Evolutionary conservation across 1,140 invertebrate genomes (phyloP), one percentile per base, ranked within the genome.

Genomic region (Cyphomyrmex costatus): DNA sequence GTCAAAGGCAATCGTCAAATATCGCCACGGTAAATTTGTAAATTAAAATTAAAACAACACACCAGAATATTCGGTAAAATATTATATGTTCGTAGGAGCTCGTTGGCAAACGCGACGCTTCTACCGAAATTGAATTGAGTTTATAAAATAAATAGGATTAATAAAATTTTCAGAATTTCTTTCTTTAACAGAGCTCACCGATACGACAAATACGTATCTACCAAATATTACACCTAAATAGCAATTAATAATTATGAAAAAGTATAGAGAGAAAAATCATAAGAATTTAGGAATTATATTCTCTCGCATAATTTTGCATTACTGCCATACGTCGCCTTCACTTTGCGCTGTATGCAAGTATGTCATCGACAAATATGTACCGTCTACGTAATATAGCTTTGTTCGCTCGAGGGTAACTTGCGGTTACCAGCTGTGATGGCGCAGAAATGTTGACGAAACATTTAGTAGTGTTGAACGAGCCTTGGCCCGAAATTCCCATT

Each of bases 281-380:
- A 10, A 6, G 24, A 53, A 65, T 49, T n/a, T n/a, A 49, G 30
- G 30, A 16, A 33, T 42, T 42, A 53, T 24, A 53, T 5, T 60
- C 10, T 21, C 63, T 42, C 21, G 10, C n/a, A 21, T 65, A 66
- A 79, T 49, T 66, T 30, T 33, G 3, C 27, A 14, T 27, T 51
- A 21, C 3, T 2, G 0, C 1, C 12, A 8, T 46, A 30, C 19
- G 33, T 56, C 16, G 33, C 33, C 19, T 82, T 70, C 58, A 8
- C 24, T 27, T 83, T 33, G 14, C 24, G 16, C 51, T 16, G 6
- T 14, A 33, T 14, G 58, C 77, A 42, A 73, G 42, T 78, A 56
- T 89, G 88, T 89, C 82, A 89, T 89, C 84, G 84, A 27, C 60
- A 65, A 86, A 89, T 89, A 65, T 58, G 68, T 46, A 60, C 53